Conservation (phyloP, 2,888 invertebrate genomes). For the Thymelicus lineola region DNA sequence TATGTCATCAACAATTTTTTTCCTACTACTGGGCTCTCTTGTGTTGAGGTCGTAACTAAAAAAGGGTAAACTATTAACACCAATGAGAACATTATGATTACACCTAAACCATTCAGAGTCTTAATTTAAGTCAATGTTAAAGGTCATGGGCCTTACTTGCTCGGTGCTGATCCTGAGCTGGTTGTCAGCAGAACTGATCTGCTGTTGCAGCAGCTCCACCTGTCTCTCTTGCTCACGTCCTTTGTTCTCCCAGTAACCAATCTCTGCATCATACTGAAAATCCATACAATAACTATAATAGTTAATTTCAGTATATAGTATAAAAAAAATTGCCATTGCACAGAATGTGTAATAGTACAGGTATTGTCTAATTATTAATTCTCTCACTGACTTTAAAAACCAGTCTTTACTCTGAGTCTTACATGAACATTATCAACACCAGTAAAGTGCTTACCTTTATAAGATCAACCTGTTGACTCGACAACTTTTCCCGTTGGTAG, state of each 20-base stretch:
- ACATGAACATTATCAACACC: too few species aligned
- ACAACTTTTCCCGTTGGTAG: constrained; percentile 95
- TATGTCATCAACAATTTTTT: too few species aligned
- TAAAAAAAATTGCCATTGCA: not conserved
- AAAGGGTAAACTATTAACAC: too few species aligned
- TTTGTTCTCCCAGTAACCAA: constrained; percentile 95
- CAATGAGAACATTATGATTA: too few species aligned
- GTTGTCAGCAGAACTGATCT: constrained; percentile 91
- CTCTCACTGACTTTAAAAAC: too few species aligned
- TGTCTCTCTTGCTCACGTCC: constrained; percentile 94
- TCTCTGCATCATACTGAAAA: constrained; percentile 93
- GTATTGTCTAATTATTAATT: too few species aligned
- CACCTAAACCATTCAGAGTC: too few species aligned
- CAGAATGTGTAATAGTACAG: too few species aligned
- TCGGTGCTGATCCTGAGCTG: constrained; percentile 91
- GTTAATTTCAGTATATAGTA: not conserved
- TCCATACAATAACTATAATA: not conserved
- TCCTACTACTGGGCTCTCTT: too few species aligned
- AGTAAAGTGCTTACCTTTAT: constrained; percentile 87
- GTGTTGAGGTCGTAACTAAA: too few species aligned
- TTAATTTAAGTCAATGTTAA: too few species aligned
- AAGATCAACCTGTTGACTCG: constrained; percentile 95
- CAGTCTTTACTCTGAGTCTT: not conserved
- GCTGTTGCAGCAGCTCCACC: constrained; percentile 92
- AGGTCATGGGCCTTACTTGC: constrained; percentile 84